Base-by-base conservation (phyloP, 1,140 invertebrate species). In the Cecropterus lyciades region DNA sequence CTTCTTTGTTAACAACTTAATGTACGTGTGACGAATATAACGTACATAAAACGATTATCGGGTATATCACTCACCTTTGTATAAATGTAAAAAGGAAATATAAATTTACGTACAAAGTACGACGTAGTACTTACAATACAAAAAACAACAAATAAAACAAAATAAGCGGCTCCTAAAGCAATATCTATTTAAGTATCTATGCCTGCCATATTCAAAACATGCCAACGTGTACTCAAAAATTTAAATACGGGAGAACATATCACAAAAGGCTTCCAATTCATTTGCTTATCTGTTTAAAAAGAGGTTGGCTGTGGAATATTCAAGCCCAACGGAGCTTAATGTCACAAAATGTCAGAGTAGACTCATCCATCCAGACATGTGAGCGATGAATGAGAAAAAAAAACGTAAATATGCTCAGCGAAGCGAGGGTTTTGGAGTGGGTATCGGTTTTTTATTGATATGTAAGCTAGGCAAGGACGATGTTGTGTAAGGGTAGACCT, bases 281-380 rank as follows among this genome's bases (percentile, higher is more conserved):
- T 91, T 91, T 85, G 81, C 79, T 89, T 91, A 89, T 89, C 87
- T 91, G 74, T 89, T 89, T 88, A 89, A 90, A 79, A 88, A 89
- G 84, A 80, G 81, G 78, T 80, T 84, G 79, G 73, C 77, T 74
- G 79, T 80, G 72, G 79, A 75, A 83, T 81, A 91, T 91, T 91
- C 79, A 89, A 78, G 87, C 73, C 78, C 89, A 87, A 82, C 83
- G 81, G 78, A 87, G 89, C 87, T 77, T 88, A 85, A 89, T 87
- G 84, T 91, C 87, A 86, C 84, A 87, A 87, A 88, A 85, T 85
- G 84, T 78, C 82, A 79, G 75, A 69, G 65, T 68, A 33, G 72
- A 67, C 78, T 79, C 80, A 82, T 87, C 81, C 78, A 82, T 84
- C 81, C 75, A 77, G 66, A 77, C 75, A 73, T 75, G 73, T 74